Evolutionary conservation across 2,113 vertebrate genomes (phyloP), one percentile per base, ranked within the genome.

Genomic region (Pollimyrus isidori): DNA sequence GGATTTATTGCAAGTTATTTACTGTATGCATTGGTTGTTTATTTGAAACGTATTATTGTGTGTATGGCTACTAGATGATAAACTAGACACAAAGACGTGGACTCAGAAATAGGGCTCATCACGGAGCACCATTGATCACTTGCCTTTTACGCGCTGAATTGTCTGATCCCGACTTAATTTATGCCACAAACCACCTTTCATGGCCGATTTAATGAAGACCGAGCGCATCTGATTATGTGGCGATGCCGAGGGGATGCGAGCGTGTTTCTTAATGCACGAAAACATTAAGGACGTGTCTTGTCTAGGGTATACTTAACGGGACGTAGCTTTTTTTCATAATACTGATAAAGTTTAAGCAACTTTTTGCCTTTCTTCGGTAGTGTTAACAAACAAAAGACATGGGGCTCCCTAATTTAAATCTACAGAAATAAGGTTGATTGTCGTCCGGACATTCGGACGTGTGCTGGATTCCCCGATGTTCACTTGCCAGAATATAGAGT

Each of bases 121-220:
- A 19, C 35, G 73, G 15, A 42, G 35, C 73, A 2, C 35, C 73
- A 80, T 80, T 80, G 73, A 80, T 80, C 73, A 80, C 73, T 42
- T 26, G 62, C n/a, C 73, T 42, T 80, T 80, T 80, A 80, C 35
- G 35, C 73, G 13, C 73, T 42, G 73, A 42, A 80, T 80, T 80
- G 73, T 80, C 73, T 42, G 73, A 80, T 42, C 30, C 35, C 11
- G 73, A 80, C 73, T 80, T 80, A 80, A 80, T 80, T 80, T 80
- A 80, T 80, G 73, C 73, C 73, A 80, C 73, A 80, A 19, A 80
- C 73, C 73, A 42, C 17, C 73, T 80, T 69, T 80, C 73, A 80
- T 80, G 73, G 35, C 15, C 35, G 73, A 80, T 80, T 80, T 80
- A 80, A 80, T 80, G 73, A 80, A 80, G 73, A 80, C 73, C 35